Evolutionary conservation across 2,113 vertebrate species (phyloP).

Genomic region (Sphyrna mokarran): DNA sequence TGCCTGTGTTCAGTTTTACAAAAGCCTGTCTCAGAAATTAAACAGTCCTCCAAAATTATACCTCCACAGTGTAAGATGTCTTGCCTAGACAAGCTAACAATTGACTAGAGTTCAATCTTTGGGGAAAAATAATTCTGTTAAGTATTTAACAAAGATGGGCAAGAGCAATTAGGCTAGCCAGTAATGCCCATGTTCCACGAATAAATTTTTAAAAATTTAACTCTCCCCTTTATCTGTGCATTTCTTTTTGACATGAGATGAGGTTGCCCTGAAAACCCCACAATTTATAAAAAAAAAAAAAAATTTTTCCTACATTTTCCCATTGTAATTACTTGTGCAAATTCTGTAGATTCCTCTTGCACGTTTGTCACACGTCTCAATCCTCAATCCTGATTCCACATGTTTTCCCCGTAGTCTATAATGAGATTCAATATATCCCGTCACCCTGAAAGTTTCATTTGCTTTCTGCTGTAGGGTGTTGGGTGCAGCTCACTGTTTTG

Average conservation of each 20-base stretch:
- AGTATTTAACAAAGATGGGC: not conserved
- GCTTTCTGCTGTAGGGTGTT: not conserved
- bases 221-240: not conserved
- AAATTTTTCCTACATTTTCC: not conserved
- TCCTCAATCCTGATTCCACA: not conserved
- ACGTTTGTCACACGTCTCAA: not conserved
- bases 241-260: not conserved
- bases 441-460: not conserved
- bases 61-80: not conserved
- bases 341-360: not conserved
- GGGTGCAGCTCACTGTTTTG: no score
- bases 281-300: not conserved
- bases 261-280: not conserved
- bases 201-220: no score
- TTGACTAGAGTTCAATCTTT: not conserved
- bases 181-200: no score
- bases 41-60: not conserved
- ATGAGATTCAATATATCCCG: not conserved
- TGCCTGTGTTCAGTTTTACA: not conserved
- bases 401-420: not conserved
- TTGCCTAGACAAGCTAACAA: not conserved
- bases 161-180: no score
- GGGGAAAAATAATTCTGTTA: not conserved
- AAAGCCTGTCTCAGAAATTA: not conserved
- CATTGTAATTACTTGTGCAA: not conserved